Evolutionary conservation across 2,888 invertebrate species (phyloP), one percentile per base, ranked within the genome.

Genomic region (Apeira syringaria): DNA sequence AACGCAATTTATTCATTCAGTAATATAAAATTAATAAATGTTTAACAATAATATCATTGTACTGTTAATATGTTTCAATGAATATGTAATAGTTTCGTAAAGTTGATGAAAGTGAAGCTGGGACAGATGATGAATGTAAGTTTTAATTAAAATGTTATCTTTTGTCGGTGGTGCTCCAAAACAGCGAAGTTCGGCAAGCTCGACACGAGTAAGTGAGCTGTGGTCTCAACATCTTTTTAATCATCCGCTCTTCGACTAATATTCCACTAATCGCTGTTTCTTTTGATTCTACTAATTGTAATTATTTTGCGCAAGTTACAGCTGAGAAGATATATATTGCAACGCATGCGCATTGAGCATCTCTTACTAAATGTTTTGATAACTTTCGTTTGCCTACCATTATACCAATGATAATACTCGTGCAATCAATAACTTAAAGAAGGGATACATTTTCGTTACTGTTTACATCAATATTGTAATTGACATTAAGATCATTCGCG

Each of bases 161-260:
- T 87, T 89, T 89, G 89, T 89, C 89, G 89, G 89, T 89, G 89
- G 89, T 86, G 89, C 83, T 78, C 80, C 81, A 85, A 82, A 30
- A 88, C 89, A 89, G 88, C 87, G 87, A 79, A 73, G 84, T 81
- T 80, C 86, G 82, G 85, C 82, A 82, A 79, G 72, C 73, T 87
- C 79, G 74, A 85, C 72, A 74, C 71, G 80, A 86, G 89, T 89
- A 89, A 89, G 89, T 89, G 87, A 89, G 88, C 83, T 89, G 89
- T 89, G 89, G 89, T 89, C 89, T 89, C 89, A 83, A 87, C 70
- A 72, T 78, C 72, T 81, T 68, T 77, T 76, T 79, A 80, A 80
- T 80, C 72, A 81, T 80, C 69, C 69, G 77, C 82, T 80, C 83
- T 74, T 79, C 69, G 61, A 87, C 85, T 86, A 86, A 87, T 81